Evolutionary conservation across 2,888 invertebrate species (phyloP), one percentile per base, ranked within the genome.

Genomic region (Mythimna ferrago): DNA sequence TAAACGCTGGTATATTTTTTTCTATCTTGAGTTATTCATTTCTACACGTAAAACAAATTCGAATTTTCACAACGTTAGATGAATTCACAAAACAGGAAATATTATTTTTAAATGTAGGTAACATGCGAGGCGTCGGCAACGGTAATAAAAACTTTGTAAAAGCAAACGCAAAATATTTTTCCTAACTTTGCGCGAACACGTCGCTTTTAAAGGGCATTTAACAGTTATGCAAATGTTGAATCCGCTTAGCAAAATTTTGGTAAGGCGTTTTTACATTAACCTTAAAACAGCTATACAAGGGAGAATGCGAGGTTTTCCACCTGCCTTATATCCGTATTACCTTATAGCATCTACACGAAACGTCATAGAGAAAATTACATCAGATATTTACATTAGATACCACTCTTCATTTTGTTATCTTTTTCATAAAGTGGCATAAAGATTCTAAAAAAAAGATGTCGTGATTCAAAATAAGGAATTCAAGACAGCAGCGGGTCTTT

Each of bases 401-500:
- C 53, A 71, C 65, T 66, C 67, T 62, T 72, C 71, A 75, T 78
- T 66, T 53, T 64, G 66, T 74, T 80, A 67, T 67, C 62, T 69
- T 74, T 73, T 73, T 57, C 62, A 75, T 78, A 78, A 84, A 84
- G 80, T 81, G 82, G 72, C 69, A 73, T 69, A 69, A 72, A 73
- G 44, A 67, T 66, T 67, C 72, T 62, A 60, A 78, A 89, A 90
- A 89, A 84, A 77, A 89, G 89, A 88, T 86, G 88, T 89, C 84
- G 87, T 84, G 88, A 89, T 90, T 90, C 84, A 86, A 85, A 90
- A 91, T 92, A 93, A 92, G 88, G 88, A 92, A 93, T 93, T 93
- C 92, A 89, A 89, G 87, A 87, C 90, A 89, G 89, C 89, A 86
- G 78, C 81, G 86, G 87, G 88, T 88, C 87, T 85, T 87, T 84